phyloP scores from a whole-genome alignment of 2,797 vertebrate genomes.

The Mycteria americana region DNA sequence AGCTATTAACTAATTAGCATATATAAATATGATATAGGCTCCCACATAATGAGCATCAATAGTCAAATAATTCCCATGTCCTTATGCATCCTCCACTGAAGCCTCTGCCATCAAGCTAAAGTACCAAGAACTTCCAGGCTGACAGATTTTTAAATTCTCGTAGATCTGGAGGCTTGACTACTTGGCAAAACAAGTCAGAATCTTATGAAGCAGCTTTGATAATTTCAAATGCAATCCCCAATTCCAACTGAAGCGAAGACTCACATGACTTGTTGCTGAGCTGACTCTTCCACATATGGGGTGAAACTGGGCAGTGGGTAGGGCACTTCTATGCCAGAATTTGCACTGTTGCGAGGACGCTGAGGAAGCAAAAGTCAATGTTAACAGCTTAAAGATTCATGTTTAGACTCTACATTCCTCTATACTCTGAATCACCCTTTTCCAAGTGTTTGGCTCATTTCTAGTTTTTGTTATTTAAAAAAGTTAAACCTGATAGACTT shows the following conservation, averaged over 20 bases:
- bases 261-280: slow-evolving; percentile 88
- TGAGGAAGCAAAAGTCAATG: not conserved
- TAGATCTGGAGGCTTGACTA: not conserved
- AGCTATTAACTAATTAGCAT: not conserved
- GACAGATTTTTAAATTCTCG: not conserved
- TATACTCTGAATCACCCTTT: not conserved
- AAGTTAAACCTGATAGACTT: not conserved
- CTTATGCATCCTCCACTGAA: not conserved
- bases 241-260: slow-evolving; percentile 45
- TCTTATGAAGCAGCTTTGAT: not conserved
- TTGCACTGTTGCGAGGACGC: not conserved
- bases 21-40: not conserved
- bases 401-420: not conserved
- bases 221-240: not conserved
- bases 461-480: not conserved
- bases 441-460: not conserved
- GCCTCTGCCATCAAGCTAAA: not conserved
- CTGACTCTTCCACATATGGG: slow-evolving; percentile 90
- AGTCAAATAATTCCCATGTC: not conserved
- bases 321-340: not conserved
- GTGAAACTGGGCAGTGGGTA: slow-evolving; percentile 77
- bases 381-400: not conserved
- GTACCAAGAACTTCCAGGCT: not conserved
- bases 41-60: not conserved
- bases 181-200: not conserved